Conservation (phyloP, 2,113 vertebrate genomes). For the Cnemophilus loriae region DNA sequence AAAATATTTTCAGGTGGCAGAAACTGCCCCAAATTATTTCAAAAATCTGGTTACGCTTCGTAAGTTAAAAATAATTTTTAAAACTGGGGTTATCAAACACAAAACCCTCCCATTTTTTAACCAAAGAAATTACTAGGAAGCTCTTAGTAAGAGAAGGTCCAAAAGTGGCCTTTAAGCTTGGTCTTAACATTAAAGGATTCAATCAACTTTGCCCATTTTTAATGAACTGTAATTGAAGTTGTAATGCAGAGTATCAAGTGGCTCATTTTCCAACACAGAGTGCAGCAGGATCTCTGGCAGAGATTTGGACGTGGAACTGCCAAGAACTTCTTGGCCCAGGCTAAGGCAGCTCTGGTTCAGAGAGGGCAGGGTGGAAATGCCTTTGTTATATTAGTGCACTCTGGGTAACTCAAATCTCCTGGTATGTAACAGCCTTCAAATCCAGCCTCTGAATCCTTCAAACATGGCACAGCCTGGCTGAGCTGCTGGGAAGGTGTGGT, state of each 20-base stretch:
- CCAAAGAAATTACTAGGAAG: neutral
- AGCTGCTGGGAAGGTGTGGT: neutral
- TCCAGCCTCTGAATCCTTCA: neutral
- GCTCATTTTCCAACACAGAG: neutral
- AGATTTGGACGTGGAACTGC: neutral
- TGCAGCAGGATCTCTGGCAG: neutral
- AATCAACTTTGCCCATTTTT: neutral
- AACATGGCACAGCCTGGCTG: neutral
- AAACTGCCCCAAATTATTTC: neutral
- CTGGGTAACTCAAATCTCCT: neutral
- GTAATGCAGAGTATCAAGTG: neutral
- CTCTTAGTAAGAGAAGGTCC: neutral
- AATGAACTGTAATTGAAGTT: neutral
- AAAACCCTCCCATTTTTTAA: neutral
- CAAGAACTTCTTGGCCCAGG: constrained; percentile 15
- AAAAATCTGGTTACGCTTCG: neutral
- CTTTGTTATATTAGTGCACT: neutral
- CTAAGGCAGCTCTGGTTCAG: neutral
- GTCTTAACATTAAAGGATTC: neutral
- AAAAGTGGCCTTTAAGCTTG: neutral
- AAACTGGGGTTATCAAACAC: neutral
- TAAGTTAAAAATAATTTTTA: neutral
- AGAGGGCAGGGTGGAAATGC: constrained; percentile 1
- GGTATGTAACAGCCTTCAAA: neutral
- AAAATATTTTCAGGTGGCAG: neutral